Conservation (phyloP, 2,113 vertebrate species). For the Ascaphus truei region DNA sequence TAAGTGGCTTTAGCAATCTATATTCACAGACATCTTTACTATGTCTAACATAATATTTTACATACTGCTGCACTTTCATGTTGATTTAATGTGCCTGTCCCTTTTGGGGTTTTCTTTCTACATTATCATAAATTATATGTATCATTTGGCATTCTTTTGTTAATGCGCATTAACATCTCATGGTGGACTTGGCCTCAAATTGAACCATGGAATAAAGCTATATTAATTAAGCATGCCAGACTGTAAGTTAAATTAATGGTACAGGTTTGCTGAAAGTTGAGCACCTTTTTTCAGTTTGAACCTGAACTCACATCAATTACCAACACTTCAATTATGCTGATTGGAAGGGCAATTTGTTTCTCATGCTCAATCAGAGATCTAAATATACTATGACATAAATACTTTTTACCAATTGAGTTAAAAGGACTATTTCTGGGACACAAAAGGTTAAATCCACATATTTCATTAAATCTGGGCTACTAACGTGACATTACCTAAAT, state of each 20-base stretch:
- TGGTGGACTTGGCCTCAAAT: slow-evolving; percentile 25
- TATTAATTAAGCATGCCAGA: slow-evolving; percentile 27
- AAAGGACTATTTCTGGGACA: no score
- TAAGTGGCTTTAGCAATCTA: background rate
- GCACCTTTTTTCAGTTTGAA: slow-evolving; percentile 13
- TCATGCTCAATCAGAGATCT: background rate
- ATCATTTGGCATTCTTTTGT: slow-evolving; percentile 30
- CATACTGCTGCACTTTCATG: slow-evolving; percentile 26
- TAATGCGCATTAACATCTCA: slow-evolving; percentile 33
- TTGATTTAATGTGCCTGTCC: slow-evolving; percentile 32
- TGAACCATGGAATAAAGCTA: slow-evolving; percentile 25
- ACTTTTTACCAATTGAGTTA: background rate
- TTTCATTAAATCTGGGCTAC: no score
- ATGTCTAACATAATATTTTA: slow-evolving; percentile 27
- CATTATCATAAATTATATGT: slow-evolving; percentile 31
- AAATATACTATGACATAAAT: background rate
- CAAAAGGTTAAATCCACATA: no score
- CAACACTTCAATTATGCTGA: slow-evolving; percentile 16
- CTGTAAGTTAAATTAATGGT: slow-evolving; percentile 19
- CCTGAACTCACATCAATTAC: slow-evolving; percentile 18
- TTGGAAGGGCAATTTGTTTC: slow-evolving; percentile 15
- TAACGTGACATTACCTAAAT: no score
- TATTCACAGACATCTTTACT: slow-evolving; percentile 11
- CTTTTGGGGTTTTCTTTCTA: slow-evolving; percentile 29
- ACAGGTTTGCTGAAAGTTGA: slow-evolving; percentile 8